phyloP scores from a whole-genome alignment of 2,797 vertebrate species.

The Danionella dracula region DNA sequence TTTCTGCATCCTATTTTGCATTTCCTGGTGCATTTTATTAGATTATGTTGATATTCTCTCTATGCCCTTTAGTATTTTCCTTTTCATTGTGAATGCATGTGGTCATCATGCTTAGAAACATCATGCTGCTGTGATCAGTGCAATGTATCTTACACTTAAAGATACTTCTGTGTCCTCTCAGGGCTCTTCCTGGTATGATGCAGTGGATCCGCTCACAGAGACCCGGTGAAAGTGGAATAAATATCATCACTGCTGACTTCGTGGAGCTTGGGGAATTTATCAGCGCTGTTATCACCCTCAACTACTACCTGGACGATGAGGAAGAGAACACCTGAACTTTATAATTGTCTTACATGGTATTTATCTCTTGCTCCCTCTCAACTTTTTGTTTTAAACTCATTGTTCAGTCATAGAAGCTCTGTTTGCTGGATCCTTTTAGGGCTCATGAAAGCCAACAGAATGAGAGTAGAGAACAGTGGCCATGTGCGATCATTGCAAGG shows the following conservation, averaged over 20 bases:
- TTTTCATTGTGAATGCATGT: no score
- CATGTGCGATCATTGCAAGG: not conserved
- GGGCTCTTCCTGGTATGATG: constrained; percentile 96
- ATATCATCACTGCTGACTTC: constrained; percentile 96
- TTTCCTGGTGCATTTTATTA: no score
- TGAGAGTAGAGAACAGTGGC: not conserved
- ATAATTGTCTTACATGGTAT: not conserved
- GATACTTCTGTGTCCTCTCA: constrained; percentile 51
- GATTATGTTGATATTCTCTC: no score
- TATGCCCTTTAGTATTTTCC: no score
- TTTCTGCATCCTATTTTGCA: no score
- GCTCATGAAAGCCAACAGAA: constrained; percentile 7
- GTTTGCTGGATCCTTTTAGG: constrained; percentile 41
- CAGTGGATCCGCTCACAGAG: constrained; percentile 92
- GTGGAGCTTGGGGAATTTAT: constrained; percentile 98
- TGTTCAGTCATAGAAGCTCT: constrained; percentile 54
- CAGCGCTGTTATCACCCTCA: constrained; percentile 95
- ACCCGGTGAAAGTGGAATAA: constrained; percentile 91
- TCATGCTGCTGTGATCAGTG: no score
- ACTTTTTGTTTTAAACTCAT: not conserved
- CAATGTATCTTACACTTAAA: no score
- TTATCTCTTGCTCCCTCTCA: not conserved
- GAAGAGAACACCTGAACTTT: constrained; percentile 81
- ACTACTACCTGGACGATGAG: constrained; percentile 87
- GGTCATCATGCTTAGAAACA: no score